Evolutionary conservation across 2,113 vertebrate species (phyloP).

Genomic region (Bubo scandiacus): DNA sequence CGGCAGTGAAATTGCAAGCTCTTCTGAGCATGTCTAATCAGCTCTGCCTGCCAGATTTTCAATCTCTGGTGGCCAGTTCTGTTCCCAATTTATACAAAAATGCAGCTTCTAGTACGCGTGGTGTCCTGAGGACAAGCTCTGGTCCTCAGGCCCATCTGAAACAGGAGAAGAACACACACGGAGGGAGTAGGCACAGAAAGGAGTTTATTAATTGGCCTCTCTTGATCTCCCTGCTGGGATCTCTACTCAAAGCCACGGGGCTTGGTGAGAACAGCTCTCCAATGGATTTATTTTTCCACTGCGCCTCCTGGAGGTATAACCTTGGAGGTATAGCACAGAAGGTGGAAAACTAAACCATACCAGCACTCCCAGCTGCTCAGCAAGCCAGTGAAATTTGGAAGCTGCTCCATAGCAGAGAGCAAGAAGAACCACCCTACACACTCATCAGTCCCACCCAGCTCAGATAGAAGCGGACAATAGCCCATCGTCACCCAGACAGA

Average conservation of each 20-base stretch:
- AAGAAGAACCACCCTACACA: neutral
- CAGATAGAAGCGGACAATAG: neutral
- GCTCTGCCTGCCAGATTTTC: neutral
- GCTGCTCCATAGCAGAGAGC: neutral
- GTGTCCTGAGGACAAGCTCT: neutral
- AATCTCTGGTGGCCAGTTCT: slow-evolving; percentile 4
- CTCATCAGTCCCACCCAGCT: neutral
- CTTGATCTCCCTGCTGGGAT: neutral
- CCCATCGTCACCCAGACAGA: neutral
- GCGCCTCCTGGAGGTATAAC: neutral
- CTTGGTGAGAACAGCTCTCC: neutral
- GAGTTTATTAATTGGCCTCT: neutral
- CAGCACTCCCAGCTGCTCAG: neutral
- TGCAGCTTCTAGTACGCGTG: neutral
- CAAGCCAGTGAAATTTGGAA: neutral
- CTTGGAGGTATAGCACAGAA: neutral
- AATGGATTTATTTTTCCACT: neutral
- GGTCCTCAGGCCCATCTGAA: neutral
- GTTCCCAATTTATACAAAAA: neutral
- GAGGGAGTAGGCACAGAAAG: neutral
- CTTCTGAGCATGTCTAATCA: slow-evolving; percentile 45
- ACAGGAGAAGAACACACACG: fast-evolving
- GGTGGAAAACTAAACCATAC: neutral
- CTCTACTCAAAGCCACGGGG: neutral
- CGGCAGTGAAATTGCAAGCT: slow-evolving; percentile 17